Evolutionary conservation across 1,140 invertebrate genomes (phyloP).

Genomic region (Eriocheir sinensis): DNA sequence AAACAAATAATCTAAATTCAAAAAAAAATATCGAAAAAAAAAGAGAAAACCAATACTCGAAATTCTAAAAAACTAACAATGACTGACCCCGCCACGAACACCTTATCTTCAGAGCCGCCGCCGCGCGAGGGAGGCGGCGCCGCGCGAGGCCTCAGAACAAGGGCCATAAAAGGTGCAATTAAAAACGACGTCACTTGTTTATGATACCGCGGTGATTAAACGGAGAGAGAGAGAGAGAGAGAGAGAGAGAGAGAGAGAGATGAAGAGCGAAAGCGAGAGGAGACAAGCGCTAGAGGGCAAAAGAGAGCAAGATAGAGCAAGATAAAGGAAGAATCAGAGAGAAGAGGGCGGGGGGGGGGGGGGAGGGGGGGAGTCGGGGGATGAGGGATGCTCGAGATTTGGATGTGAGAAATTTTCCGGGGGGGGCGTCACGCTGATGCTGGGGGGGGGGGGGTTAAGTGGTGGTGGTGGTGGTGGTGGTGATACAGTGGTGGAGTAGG

Average conservation of each 20-base stretch:
- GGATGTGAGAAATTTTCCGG: slow-evolving; percentile 11
- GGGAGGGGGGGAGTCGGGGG: background rate
- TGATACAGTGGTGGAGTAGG: too few relatives aligned
- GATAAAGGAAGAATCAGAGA: background rate
- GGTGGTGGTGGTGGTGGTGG: background rate
- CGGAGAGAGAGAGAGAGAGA: background rate
- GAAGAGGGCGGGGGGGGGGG: background rate
- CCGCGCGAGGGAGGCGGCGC: background rate
- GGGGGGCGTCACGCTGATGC: background rate
- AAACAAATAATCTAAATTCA: background rate
- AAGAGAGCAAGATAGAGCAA: background rate
- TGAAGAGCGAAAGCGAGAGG: background rate
- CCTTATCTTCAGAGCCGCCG: too few relatives aligned
- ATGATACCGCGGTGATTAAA: slow-evolving; percentile 13
- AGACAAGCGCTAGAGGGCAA: background rate
- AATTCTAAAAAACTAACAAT: too few relatives aligned
- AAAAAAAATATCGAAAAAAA: background rate
- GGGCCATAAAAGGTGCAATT: slow-evolving; percentile 13
- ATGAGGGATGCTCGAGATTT: background rate
- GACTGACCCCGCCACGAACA: too few relatives aligned
- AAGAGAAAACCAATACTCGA: background rate
- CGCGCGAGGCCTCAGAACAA: background rate
- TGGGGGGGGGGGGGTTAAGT: background rate
- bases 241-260: background rate
- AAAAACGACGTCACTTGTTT: slow-evolving; percentile 15